Percentiles rank a stretch among this genome's conserved stretches.
phyloP scores from a whole-genome alignment of 2,113 vertebrate genomes.

The Porphyrio hochstetteri region DNA sequence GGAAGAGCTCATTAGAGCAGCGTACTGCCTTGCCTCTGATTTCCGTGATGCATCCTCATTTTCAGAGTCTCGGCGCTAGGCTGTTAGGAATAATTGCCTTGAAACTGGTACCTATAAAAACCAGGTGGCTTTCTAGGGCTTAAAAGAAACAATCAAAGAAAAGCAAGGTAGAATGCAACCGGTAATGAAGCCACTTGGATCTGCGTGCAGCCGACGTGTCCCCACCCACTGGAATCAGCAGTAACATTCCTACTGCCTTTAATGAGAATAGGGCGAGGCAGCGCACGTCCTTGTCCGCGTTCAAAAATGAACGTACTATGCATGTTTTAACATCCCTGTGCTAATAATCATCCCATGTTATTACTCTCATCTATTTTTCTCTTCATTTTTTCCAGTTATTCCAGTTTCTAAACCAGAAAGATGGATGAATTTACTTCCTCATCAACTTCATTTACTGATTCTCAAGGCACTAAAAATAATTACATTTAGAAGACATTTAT shows the following conservation, averaged over 20 bases:
- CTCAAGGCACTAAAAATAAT: background rate
- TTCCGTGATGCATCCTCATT: background rate
- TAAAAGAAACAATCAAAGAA: background rate
- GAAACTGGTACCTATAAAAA: background rate
- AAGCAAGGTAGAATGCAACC: background rate
- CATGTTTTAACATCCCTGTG: background rate
- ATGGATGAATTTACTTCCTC: background rate
- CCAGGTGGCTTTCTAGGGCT: background rate
- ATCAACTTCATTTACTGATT: background rate
- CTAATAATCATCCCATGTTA: background rate
- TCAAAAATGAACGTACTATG: background rate
- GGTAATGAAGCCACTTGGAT: background rate
- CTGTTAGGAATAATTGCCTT: background rate
- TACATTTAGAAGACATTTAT: background rate
- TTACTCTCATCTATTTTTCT: background rate
- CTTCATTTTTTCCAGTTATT: slow-evolving; percentile 27
- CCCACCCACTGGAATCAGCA: background rate
- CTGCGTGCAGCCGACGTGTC: background rate
- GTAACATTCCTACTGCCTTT: background rate
- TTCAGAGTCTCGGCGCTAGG: background rate
- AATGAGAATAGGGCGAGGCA: background rate
- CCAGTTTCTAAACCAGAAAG: background rate
- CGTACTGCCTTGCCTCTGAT: background rate
- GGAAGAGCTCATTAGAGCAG: background rate
- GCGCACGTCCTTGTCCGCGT: background rate